Evolutionary conservation across 2,888 invertebrate species (phyloP), one percentile per base, ranked within the genome.

Genomic region (Lasioglossum pauxillum): DNA sequence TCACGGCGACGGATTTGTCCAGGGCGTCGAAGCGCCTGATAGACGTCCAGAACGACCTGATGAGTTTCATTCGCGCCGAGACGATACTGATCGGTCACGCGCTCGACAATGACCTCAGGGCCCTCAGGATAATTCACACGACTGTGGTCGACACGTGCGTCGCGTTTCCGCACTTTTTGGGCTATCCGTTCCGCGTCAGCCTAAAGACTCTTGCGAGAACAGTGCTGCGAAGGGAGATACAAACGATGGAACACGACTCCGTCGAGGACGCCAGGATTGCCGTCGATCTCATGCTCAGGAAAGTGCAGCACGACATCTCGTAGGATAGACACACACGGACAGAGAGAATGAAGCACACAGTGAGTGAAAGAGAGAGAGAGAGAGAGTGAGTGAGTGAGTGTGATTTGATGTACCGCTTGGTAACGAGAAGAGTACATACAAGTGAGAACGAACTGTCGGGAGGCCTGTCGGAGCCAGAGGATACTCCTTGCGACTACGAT

Each of bases 11-110:
- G 85, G 96, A 97, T 87, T 96, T 98, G 86, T 92, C 96, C 86
- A 94, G 95, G 93, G 95, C 96, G 44, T 96, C 96, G 0, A 98
- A 97, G 95, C 97, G 96, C 78, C 95, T 99, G 75, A 95, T 96
- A 88, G 97, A 98, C 93, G 98, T 99, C 75, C 99, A 99, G 94
- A 97, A 97, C 83, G 98, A 98, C 92, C 96, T 99, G 83, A 96
- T 98, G 93, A 96, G 97, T 88, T 97, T 99, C 88, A 96, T 99
- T 86, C 96, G 96, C 85, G 97, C 97, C 12, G 97, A 98, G 85
- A 98, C 99, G 8, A 98, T 99, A 82, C 96, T 99, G 7, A 97
- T 99, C 85, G 99, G 99, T 0, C 99, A 99, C 95, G 98, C 98
- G 35, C 96, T 99, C 89, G 99, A 99, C 92, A 99, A 98, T 94